phyloP scores from a whole-genome alignment of 2,113 vertebrate species.

The Ophthalmolycus amberensis region DNA sequence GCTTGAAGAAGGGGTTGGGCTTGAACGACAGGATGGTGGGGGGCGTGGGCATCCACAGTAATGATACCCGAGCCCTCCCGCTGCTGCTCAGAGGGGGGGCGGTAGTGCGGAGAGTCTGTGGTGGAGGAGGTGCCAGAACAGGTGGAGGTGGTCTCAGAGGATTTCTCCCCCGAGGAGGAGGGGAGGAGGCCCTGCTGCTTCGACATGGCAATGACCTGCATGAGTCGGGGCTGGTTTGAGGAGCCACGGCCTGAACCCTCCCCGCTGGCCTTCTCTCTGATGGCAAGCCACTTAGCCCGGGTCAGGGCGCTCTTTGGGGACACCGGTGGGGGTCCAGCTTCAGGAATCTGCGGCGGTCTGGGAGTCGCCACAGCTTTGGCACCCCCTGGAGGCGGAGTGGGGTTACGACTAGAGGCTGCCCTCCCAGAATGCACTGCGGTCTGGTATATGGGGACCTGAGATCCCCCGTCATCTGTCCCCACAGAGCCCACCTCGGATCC shows the following conservation, averaged over 20 bases:
- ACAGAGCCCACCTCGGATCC: constrained; percentile 51
- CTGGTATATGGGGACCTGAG: constrained; percentile 80
- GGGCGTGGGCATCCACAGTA: constrained; percentile 91
- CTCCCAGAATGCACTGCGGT: constrained; percentile 82
- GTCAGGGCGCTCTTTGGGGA: constrained; percentile 87
- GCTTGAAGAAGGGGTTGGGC: constrained; percentile 41
- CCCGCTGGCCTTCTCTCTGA: constrained; percentile 86
- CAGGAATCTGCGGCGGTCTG: constrained; percentile 88
- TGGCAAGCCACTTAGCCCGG: constrained; percentile 93
- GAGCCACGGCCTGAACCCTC: constrained; percentile 58
- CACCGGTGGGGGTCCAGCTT: constrained; percentile 81
- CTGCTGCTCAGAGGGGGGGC: constrained; percentile 80
- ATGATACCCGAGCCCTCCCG: constrained; percentile 88
- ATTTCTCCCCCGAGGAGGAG: constrained; percentile 77
- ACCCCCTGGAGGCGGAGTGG: constrained; percentile 76
- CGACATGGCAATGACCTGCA: constrained; percentile 93
- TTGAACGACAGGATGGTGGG: constrained; percentile 90
- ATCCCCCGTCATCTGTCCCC: constrained; percentile 69
- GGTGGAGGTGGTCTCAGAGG: constrained; percentile 85
- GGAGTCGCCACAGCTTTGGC: constrained; percentile 88
- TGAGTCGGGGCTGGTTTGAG: constrained; percentile 88
- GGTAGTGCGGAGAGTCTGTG: constrained; percentile 88
- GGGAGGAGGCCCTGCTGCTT: constrained; percentile 87
- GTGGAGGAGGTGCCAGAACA: constrained; percentile 79
- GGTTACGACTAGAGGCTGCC: constrained; percentile 37